Conservation (phyloP, 2,797 vertebrate genomes). For the Margarornis squamiger region DNA sequence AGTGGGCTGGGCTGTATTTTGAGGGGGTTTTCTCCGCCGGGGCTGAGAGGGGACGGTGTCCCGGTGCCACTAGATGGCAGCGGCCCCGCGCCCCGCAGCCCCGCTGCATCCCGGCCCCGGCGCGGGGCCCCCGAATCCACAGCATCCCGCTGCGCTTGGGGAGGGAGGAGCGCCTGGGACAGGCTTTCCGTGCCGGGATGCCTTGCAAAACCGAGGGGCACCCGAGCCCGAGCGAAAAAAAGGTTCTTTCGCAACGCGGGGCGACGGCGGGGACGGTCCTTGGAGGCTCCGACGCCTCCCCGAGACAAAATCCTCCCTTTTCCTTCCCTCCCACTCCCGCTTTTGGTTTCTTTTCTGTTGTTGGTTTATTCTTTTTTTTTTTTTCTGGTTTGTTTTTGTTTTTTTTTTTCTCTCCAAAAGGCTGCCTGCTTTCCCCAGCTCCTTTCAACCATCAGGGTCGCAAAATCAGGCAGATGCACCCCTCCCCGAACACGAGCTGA, state of each 20-base stretch:
- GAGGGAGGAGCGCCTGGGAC: background rate
- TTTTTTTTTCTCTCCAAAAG: background rate
- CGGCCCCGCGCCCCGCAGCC: background rate
- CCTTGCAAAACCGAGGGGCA: constrained; percentile 22
- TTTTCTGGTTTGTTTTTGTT: too few relatives aligned
- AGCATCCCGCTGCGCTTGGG: constrained; percentile 25
- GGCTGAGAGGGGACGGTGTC: background rate
- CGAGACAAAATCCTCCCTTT: background rate
- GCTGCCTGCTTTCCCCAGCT: background rate
- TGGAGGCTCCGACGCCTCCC: background rate
- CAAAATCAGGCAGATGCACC: background rate
- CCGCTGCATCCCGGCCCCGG: background rate
- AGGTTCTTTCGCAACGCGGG: background rate
- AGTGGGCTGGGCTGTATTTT: background rate
- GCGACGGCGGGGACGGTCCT: background rate
- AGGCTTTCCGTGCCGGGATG: background rate
- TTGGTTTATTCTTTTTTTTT: too few relatives aligned
- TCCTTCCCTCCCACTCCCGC: background rate
- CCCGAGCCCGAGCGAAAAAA: background rate
- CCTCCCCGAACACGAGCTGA: background rate
- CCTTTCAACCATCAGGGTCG: background rate
- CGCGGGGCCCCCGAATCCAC: constrained; percentile 35
- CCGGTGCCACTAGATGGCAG: constrained; percentile 26
- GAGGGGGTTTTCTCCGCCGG: background rate
- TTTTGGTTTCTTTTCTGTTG: background rate